Evolutionary conservation across 2,797 vertebrate species (phyloP).

Genomic region (Rhadinocentrus ornatus): DNA sequence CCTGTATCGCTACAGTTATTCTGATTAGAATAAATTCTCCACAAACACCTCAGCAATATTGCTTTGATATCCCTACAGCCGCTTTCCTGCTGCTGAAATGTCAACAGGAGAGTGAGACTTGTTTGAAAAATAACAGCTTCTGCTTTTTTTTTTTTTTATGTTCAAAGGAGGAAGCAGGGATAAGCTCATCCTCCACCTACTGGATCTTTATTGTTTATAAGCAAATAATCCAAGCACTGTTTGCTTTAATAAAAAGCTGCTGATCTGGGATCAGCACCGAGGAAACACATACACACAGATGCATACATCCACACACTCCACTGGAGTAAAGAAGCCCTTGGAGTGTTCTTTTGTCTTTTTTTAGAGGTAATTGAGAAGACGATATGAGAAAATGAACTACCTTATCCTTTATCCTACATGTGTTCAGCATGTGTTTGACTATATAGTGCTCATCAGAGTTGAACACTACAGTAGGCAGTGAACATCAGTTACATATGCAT

Average conservation of each 20-base stretch:
- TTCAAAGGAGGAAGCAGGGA: conserved; percentile 42
- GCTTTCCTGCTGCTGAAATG: conserved; percentile 33
- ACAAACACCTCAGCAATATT: conserved; percentile 7
- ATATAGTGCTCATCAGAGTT: conserved; percentile 41
- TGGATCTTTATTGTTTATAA: conserved; percentile 38
- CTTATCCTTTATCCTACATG: conserved; percentile 54
- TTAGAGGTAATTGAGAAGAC: conserved; percentile 65
- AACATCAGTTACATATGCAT: conserved; percentile 63
- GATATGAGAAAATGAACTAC: conserved; percentile 61
- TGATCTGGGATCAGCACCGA: conserved; percentile 50
- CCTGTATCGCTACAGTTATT: conserved; percentile 17
- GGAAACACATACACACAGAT: conserved; percentile 18
- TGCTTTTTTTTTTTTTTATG: conserved; percentile 25
- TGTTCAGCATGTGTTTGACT: conserved; percentile 42
- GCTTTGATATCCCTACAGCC: conserved; percentile 17
- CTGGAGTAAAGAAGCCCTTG: conserved; percentile 72
- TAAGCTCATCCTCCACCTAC: conserved; percentile 55
- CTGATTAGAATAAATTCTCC: conserved; percentile 33
- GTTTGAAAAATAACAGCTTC: conserved; percentile 41
- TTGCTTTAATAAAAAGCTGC: conserved; percentile 47
- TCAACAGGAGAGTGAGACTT: conserved; percentile 25
- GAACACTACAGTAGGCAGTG: conserved; percentile 65
- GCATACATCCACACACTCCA: conserved; percentile 59
- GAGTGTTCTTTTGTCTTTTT: conserved; percentile 55
- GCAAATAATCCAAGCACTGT: conserved; percentile 37